Percentiles rank a stretch among this genome's conserved stretches.
Conservation (phyloP, 1,140 invertebrate species). For the Orius laevigatus region DNA sequence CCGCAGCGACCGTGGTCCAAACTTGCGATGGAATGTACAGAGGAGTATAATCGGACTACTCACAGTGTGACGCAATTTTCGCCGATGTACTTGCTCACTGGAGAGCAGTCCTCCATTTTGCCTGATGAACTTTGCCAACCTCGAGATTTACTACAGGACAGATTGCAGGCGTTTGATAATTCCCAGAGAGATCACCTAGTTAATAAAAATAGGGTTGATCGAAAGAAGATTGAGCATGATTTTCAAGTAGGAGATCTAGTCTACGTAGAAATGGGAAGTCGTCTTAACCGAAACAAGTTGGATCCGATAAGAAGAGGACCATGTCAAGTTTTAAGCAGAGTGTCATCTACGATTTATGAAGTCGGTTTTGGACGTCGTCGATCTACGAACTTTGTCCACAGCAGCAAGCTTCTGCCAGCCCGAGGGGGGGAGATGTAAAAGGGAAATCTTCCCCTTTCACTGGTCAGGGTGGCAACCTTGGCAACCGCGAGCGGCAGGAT, state of each 20-base stretch:
- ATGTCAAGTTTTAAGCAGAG: background rate
- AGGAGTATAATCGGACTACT: constrained; percentile 1
- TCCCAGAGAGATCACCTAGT: background rate
- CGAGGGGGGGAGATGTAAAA: background rate
- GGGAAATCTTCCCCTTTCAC: background rate
- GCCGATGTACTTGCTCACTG: background rate
- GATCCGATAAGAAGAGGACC: constrained; percentile 2
- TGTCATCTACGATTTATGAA: background rate
- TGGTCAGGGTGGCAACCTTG: no score
- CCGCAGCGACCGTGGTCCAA: background rate
- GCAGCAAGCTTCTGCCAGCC: no score
- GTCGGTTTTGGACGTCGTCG: background rate
- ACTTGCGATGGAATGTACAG: background rate
- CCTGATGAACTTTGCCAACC: background rate
- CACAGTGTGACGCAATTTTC: background rate
- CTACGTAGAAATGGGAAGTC: background rate
- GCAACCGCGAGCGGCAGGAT: no score
- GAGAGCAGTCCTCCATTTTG: background rate
- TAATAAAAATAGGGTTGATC: background rate
- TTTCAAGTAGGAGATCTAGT: constrained; percentile 1
- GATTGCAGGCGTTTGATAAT: background rate
- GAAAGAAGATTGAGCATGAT: background rate
- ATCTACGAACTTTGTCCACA: no score
- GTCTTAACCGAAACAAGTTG: background rate
- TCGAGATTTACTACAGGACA: background rate